Evolutionary conservation across 35 echinoderm and acorn worm genomes (phyloP).

Genomic region (Heliocidaris tuberculata): DNA sequence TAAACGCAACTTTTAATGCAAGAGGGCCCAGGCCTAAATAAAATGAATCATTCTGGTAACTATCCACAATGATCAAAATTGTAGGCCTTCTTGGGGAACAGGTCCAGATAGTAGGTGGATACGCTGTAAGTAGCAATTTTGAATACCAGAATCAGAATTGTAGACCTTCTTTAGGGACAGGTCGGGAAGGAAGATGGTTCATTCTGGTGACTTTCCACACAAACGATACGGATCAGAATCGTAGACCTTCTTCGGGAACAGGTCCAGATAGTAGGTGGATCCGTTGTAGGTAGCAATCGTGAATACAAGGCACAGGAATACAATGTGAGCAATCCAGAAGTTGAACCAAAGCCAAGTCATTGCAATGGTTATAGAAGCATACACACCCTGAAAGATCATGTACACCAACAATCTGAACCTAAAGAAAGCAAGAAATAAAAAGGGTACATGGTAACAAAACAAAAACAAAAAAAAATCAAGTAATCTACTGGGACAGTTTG

Average conservation of each 20-base stretch:
- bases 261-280: constrained; percentile 27
- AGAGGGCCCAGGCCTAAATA: no score
- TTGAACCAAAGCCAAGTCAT: constrained; percentile 18
- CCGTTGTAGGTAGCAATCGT: constrained; percentile 14
- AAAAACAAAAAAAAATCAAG: background rate
- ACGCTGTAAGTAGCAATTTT: background rate
- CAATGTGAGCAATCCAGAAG: constrained; percentile 30
- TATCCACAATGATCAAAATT: background rate
- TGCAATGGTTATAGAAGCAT: background rate
- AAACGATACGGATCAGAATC: constrained; percentile 25
- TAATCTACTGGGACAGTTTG: no score
- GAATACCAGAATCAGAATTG: constrained; percentile 3
- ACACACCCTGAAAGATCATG: background rate
- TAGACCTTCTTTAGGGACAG: background rate
- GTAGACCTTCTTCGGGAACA: constrained; percentile 12
- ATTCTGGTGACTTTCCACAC: background rate
- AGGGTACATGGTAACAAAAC: background rate
- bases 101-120: background rate
- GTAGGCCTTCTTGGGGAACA: background rate
- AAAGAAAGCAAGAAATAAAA: background rate
- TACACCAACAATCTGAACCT: constrained; percentile 6
- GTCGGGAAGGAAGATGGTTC: background rate
- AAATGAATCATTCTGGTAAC: background rate
- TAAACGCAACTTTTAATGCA: no score
- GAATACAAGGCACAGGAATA: constrained; percentile 8